These are phyloP conservation scores for Imbricaverruca yamaguchii DNA, from an alignment of 2,888 invertebrate species.

Conservation along the genomic window DNA sequence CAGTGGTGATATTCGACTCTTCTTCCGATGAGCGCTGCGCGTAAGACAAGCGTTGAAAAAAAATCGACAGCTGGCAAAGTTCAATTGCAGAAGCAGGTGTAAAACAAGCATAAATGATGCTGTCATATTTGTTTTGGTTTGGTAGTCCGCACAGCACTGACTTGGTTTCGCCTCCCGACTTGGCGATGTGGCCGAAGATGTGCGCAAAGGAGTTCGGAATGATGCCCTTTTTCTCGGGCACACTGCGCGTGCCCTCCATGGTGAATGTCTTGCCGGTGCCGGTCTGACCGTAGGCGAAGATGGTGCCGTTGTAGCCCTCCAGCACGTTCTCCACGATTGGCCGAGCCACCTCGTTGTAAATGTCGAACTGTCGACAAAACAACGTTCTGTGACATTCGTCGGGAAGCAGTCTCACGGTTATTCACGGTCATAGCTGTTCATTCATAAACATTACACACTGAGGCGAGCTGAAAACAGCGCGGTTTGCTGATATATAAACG, in stretches of 20 bases:
- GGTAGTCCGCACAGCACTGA: constrained; percentile 39
- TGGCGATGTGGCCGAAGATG: constrained; percentile 94
- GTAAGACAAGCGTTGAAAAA: too few species aligned
- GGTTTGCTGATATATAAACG: too few species aligned
- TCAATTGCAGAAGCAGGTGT: too few species aligned
- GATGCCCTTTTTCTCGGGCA: constrained; percentile 85
- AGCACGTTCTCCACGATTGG: constrained; percentile 95
- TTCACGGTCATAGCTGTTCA: too few species aligned
- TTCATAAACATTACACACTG: too few species aligned
- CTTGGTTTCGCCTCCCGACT: constrained; percentile 84
- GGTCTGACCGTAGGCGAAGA: constrained; percentile 56
- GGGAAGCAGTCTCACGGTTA: too few species aligned
- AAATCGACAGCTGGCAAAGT: too few species aligned
- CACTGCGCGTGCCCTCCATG: constrained; percentile 85
- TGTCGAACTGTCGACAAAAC: constrained; percentile 61
- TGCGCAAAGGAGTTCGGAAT: constrained; percentile 99
- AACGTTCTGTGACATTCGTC: not conserved
- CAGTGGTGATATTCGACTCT: too few species aligned
- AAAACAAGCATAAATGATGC: too few species aligned
- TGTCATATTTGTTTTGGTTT: too few species aligned
- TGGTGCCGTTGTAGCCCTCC: constrained; percentile 48
- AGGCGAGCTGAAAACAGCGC: too few species aligned
- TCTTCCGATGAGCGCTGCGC: too few species aligned
- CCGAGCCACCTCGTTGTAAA: constrained; percentile 91
- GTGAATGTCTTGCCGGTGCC: constrained; percentile 99